These are phyloP conservation scores for Drosophila picticornis DNA, from an alignment of 2,888 invertebrate species.

Conservation along the genomic window DNA sequence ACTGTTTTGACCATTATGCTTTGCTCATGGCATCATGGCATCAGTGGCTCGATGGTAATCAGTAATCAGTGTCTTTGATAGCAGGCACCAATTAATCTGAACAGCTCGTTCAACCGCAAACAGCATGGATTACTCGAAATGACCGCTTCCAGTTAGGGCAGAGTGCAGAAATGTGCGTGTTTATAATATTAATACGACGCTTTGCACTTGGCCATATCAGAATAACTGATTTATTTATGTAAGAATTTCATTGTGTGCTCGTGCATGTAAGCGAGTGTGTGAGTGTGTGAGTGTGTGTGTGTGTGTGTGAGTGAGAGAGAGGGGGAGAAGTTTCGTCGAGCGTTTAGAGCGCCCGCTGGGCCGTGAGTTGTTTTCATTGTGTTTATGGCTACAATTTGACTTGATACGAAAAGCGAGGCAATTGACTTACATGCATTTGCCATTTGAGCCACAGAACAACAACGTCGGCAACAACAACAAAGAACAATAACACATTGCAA, in stretches of 20 bases:
- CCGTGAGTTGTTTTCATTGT: conserved; percentile 22
- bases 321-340: background rate
- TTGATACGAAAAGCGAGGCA: conserved; percentile 43
- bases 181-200: conserved; percentile 45
- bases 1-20: background rate
- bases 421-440: conserved; percentile 54
- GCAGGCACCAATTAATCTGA: too few species aligned
- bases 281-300: background rate
- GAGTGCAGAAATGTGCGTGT: conserved; percentile 25
- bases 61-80: background rate
- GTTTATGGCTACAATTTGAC: conserved; percentile 36
- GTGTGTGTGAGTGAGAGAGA: background rate
- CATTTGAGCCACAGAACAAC: conserved; percentile 30
- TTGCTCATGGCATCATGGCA: background rate
- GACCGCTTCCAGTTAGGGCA: background rate
- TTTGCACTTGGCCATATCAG: conserved; percentile 42
- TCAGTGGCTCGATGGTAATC: background rate
- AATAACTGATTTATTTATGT: conserved; percentile 51
- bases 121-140: background rate
- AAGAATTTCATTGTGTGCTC: background rate
- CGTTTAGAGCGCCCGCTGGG: conserved; percentile 15
- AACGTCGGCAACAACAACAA: background rate
- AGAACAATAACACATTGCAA: background rate
- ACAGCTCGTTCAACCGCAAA: background rate
- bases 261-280: background rate